Evolutionary conservation across 2,113 vertebrate species (phyloP), one percentile per base, ranked within the genome.

Genomic region (Platycercus adscitus): DNA sequence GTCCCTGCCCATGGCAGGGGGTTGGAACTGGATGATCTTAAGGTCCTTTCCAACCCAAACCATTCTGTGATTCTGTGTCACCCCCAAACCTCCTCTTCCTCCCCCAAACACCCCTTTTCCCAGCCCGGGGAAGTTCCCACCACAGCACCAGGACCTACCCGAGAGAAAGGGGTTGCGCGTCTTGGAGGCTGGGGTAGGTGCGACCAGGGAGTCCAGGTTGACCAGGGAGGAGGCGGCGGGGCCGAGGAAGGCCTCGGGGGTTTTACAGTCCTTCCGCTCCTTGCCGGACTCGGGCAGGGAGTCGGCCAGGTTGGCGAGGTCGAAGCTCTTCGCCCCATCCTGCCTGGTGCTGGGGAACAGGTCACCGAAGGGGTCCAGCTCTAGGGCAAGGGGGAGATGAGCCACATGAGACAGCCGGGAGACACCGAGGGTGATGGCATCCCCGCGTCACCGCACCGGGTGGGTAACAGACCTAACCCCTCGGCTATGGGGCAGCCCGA

Each of bases 131-230:
- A 25, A 63, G 58, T 3, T 29, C 50, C 29, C 2, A 8, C 28
- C 6, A 7, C 8, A 4, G 33, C 50, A 56, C 13, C 2, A 0
- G 53, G 58, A 92, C 97, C 82, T 97, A 99, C 99, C 99, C 94
- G 99, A 98, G 85, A 99, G 96, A 94, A 99, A 99, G 29, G 99
- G 99, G 96, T 99, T 99, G 82, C 98, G 97, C 43, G 96, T 98
- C 97, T 98, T 99, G 69, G 98, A 85, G 31, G 95, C 86, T 1
- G 96, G 96, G 3, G 98, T 98, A 9, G 65, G 71, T 26, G 98
- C 96, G 12, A 99, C 98, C 96, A 99, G 86, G 19, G 96, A 98
- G 63, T 99, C 99, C 91, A 99, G 97, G 95, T 99, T 99, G 89
- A 99, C 99, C 94, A 99, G 96, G 6, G 99, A 99, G 72, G 99